Evolutionary conservation across 2,888 invertebrate genomes (phyloP).

Genomic region (Aporophyla nigra): DNA sequence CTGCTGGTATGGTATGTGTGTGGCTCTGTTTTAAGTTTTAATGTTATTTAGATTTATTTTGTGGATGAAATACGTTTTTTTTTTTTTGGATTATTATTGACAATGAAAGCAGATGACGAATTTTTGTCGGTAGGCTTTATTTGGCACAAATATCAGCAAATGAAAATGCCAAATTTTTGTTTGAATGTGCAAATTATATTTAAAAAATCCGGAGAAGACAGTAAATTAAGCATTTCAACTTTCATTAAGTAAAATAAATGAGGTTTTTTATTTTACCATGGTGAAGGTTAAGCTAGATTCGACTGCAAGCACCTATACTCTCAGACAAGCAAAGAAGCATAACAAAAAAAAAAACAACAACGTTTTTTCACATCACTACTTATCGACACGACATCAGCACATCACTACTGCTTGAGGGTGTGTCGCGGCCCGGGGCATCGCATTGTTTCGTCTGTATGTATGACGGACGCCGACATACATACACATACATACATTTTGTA

Average conservation of each 20-base stretch:
- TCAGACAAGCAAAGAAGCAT: neutral
- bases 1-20: slow-evolving; percentile 68
- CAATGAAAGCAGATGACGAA: neutral
- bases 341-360: neutral
- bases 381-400: slow-evolving; percentile 67
- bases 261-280: too few relatives aligned
- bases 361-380: slow-evolving; percentile 63
- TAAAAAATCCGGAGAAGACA: too few relatives aligned
- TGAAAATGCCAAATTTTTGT: neutral
- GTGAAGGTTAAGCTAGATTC: neutral
- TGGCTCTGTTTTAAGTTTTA: slow-evolving; percentile 69
- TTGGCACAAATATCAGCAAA: neutral
- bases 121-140: neutral
- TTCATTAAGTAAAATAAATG: too few relatives aligned
- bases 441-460: slow-evolving; percentile 90
- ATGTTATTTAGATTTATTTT: slow-evolving; percentile 39
- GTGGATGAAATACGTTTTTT: slow-evolving; percentile 24
- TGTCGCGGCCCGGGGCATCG: slow-evolving; percentile 84
- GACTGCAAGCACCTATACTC: neutral
- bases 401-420: slow-evolving; percentile 85
- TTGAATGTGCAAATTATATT: neutral
- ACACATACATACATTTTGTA: slow-evolving; percentile 66
- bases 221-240: too few relatives aligned
- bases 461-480: slow-evolving; percentile 82
- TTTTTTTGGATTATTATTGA: neutral